Base-by-base conservation (phyloP, 2,888 invertebrate species). In the Falcaria lacertinaria region DNA sequence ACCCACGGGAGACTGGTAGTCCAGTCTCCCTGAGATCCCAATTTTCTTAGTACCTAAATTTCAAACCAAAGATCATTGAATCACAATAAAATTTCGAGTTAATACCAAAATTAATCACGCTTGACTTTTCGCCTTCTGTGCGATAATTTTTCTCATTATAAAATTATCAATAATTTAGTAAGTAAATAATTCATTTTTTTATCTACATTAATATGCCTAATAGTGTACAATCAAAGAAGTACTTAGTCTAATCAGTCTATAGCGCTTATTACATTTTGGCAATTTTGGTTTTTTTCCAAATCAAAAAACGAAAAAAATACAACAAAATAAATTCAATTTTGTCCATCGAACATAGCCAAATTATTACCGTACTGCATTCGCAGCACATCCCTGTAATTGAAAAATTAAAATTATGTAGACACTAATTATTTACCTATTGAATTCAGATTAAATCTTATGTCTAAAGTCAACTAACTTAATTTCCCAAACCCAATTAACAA, bases 211-310 rank as follows among this genome's bases (percentile, higher is more conserved):
- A 84, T 88, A 89, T 69, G 89, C 88, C 88, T 88, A 89, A 88
- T 83, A 89, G 88, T 89, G 84, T 88, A 87, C 85, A 83, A 80
- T 74, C 71, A 78, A 84, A 83, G 77, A 85, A 82, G 79, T 74
- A 68, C 89, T 89, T 89, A 89, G 74, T 84, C 89, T 88, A 89
- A 82, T 89, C 89, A 89, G 89, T 89, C 89, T 89, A 89, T 88
- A 88, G 87, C 86, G 89, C 80, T 85, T 85, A 86, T 88, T 84
- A 87, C 60, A 77, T 83, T 87, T 88, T 85, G 84, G 81, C 82
- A 82, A 79, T 65, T 66, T 67, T 71, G 3, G 11, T 70, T 70
- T 69, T 36, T 15, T 22, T 22, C 2, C n/a, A 25, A 8, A 22
- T 65, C 64, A 64, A 69, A 60, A 63, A 64, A 62, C 73, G 69